phyloP scores from a whole-genome alignment of 2,797 vertebrate species.

The Danionella dracula region DNA sequence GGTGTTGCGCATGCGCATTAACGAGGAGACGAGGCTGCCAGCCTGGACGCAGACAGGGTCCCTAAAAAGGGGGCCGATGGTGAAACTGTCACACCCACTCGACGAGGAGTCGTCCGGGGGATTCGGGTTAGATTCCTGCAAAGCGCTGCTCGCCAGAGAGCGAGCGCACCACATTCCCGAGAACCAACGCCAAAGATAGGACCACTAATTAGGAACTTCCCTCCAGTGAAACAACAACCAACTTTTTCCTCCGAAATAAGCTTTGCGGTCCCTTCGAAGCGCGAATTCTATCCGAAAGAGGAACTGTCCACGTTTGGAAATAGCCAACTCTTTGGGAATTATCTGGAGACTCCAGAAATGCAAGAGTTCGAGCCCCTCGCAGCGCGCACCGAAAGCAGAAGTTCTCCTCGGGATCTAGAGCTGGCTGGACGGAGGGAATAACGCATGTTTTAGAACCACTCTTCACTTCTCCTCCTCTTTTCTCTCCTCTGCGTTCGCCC shows the following conservation, averaged over 20 bases:
- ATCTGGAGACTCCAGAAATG: conserved; percentile 1
- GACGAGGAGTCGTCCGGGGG: conserved; percentile 16
- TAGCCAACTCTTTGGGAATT: background rate
- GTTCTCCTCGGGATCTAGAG: conserved; percentile 16
- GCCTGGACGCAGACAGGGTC: background rate
- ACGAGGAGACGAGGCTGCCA: background rate
- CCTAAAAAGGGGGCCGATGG: background rate
- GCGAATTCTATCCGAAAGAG: conserved; percentile 23
- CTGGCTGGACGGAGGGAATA: conserved; percentile 28
- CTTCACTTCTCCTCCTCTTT: conserved; percentile 34
- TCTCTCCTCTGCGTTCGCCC: conserved; percentile 43
- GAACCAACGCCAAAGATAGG: conserved; percentile 67
- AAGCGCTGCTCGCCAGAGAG: conserved; percentile 45
- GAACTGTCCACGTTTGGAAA: background rate
- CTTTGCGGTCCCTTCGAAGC: background rate
- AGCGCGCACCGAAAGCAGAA: conserved; percentile 6
- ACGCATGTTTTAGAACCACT: conserved; percentile 48
- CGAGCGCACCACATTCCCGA: conserved; percentile 41
- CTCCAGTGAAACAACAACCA: conserved; percentile 65
- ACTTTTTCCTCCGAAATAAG: conserved; percentile 16
- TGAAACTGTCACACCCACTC: conserved; percentile 42
- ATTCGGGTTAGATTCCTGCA: conserved; percentile 33
- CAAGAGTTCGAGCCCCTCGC: conserved; percentile 4
- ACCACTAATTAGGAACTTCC: conserved; percentile 80
- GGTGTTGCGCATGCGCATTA: background rate